A percentile compares a stretch with the other conserved stretches of the same genome.
Conservation (phyloP, 2,113 vertebrate species). For the Dicentrarchus labrax region DNA sequence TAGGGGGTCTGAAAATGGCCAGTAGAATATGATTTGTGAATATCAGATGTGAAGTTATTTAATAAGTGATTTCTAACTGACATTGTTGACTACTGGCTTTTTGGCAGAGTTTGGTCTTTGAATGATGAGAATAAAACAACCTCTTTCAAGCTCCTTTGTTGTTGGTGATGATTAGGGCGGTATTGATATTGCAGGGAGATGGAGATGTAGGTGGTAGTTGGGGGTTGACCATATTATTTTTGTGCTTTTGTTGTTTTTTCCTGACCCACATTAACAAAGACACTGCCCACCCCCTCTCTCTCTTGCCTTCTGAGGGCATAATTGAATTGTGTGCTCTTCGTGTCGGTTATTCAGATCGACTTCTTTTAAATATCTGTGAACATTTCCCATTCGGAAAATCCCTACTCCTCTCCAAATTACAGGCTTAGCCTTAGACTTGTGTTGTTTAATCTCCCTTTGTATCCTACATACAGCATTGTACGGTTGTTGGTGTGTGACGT, state of each 20-base stretch:
- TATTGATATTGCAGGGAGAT: neutral
- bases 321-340: conserved; percentile 6
- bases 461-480: neutral
- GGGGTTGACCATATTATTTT: neutral
- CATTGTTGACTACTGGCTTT: no score
- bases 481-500: neutral
- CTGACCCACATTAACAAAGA: neutral
- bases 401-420: conserved; percentile 32
- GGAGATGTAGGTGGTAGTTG: neutral
- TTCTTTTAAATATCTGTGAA: conserved; percentile 23
- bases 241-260: neutral
- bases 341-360: neutral
- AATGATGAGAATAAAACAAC: neutral
- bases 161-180: neutral
- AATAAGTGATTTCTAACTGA: no score
- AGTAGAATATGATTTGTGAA: no score
- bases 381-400: conserved; percentile 11
- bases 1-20: no score
- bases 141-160: neutral
- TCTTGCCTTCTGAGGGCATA: neutral
- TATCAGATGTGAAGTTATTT: no score
- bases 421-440: conserved; percentile 4
- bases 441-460: conserved; percentile 24
- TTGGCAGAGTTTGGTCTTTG: neutral
- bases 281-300: neutral